A percentile compares a stretch with the other conserved stretches of the same genome.
Evolutionary conservation across 1,140 invertebrate species (phyloP).

Genomic region (Drosophila watanabei): DNA sequence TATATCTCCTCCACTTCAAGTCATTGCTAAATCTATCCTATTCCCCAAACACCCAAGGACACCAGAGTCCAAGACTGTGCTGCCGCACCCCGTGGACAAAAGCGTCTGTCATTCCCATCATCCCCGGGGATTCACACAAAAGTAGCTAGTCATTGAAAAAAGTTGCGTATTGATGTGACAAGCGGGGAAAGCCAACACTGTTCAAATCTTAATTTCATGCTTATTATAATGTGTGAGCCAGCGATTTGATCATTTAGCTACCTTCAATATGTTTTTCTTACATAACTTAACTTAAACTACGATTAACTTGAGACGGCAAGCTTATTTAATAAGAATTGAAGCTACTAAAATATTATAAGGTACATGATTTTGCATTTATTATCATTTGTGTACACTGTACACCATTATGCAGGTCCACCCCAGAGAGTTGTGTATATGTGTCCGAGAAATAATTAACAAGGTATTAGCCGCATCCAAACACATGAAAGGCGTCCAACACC

Average conservation of each 20-base stretch:
- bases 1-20: not conserved
- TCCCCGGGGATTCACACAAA: not conserved
- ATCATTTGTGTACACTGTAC: not conserved
- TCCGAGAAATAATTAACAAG: slow-evolving; percentile 48
- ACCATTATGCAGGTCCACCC: slow-evolving; percentile 18
- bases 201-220: not conserved
- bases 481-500: slow-evolving; percentile 5
- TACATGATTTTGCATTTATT: not conserved
- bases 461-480: slow-evolving; percentile 39
- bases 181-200: too few species aligned
- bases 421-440: slow-evolving; percentile 5
- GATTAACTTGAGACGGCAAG: not conserved
- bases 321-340: not conserved
- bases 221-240: not conserved
- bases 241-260: not conserved
- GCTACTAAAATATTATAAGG: not conserved
- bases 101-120: slow-evolving; percentile 3
- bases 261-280: not conserved
- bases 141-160: slow-evolving; percentile 5
- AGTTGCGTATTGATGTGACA: not conserved
- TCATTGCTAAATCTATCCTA: not conserved
- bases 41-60: not conserved
- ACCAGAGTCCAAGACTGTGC: not conserved
- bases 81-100: not conserved
- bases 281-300: not conserved